Evolutionary conservation across 1,140 invertebrate species (phyloP), one percentile per base, ranked within the genome.

Genomic region (Calephelis nemesis): DNA sequence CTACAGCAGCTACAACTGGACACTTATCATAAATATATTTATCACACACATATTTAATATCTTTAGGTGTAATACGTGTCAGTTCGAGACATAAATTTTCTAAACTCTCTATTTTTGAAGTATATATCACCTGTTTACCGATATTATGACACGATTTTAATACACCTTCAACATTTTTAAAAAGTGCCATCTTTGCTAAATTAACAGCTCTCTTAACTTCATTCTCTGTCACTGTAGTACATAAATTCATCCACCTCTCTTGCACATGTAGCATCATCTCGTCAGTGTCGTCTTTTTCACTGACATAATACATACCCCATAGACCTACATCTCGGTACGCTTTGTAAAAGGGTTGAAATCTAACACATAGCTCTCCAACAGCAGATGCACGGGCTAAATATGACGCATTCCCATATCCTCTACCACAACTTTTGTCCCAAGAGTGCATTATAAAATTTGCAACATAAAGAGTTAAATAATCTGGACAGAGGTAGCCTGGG

Each of bases 71-170:
- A 1, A 96, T 86, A 67, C 89, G 84, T 67, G 95, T 91, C 71
- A 97, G 94, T 75, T 95, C 90, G 11, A 93, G 92, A 80, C 95
- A 94, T 63, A 96, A 79, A 79, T 96, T 95, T 64, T 92, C 85
- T 10, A 96, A 72, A 42, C 95, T 94, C 69, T 95, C 93, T 73
- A 96, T 87, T 50, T 95, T 85, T 15, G 94, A 93, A 77, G 95
- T 96, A 78, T 95, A 96, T 52, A 97, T 87, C 84, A 97, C 94
- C 89, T 97, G 96, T 72, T 95, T 92, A 7, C 96, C 97, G 79
- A 97, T 96, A 82, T 97, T 96, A 83, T 96, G 95, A 91, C 95
- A 97, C 63, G 96, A 94, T 10, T 95, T 95, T 1, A 96, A 96
- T 4, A 95, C 94, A 2, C 96, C 96, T 82, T 96, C 95, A 50